A percentile compares a stretch with the other conserved stretches of the same genome.
phyloP scores from a whole-genome alignment of 1,140 invertebrate genomes.

The Ephestia elutella region DNA sequence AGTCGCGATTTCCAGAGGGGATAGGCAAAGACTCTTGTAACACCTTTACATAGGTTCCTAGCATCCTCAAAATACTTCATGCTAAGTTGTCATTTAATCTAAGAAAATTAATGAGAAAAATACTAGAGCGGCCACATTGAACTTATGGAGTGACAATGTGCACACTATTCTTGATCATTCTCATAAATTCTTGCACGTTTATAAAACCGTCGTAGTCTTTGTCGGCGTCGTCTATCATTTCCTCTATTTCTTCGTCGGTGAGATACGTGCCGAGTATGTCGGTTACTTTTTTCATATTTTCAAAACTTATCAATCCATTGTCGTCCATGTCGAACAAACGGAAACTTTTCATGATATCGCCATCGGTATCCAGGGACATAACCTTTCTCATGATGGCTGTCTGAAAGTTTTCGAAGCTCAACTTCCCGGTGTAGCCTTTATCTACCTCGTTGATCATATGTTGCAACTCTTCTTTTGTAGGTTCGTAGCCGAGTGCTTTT shows the following conservation, averaged over 20 bases:
- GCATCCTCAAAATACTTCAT: too few species aligned
- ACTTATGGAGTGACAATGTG: slow-evolving; percentile 48
- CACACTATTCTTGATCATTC: slow-evolving; percentile 56
- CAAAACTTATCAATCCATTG: slow-evolving; percentile 51
- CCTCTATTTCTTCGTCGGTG: slow-evolving; percentile 67
- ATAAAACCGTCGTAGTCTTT: slow-evolving; percentile 59
- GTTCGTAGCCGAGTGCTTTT: slow-evolving; percentile 65
- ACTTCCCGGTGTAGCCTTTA: slow-evolving; percentile 50
- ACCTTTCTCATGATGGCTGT: slow-evolving; percentile 65
- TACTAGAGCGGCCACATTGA: too few species aligned
- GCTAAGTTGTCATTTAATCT: too few species aligned
- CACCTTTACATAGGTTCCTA: too few species aligned
- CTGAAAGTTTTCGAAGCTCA: slow-evolving; percentile 65
- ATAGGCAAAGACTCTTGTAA: too few species aligned
- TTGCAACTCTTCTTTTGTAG: slow-evolving; percentile 59
- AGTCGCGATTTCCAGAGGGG: too few species aligned
- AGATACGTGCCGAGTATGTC: slow-evolving; percentile 49
- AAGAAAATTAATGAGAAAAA: too few species aligned
- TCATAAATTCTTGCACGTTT: slow-evolving; percentile 59
- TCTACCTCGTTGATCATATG: slow-evolving; percentile 58
- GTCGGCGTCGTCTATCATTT: slow-evolving; percentile 69
- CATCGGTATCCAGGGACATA: slow-evolving; percentile 55
- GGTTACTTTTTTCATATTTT: slow-evolving; percentile 56
- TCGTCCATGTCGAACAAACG: slow-evolving; percentile 57
- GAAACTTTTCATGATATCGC: slow-evolving; percentile 66